Evolutionary conservation across 2,888 invertebrate species (phyloP).

Genomic region (Xestia xanthographa): DNA sequence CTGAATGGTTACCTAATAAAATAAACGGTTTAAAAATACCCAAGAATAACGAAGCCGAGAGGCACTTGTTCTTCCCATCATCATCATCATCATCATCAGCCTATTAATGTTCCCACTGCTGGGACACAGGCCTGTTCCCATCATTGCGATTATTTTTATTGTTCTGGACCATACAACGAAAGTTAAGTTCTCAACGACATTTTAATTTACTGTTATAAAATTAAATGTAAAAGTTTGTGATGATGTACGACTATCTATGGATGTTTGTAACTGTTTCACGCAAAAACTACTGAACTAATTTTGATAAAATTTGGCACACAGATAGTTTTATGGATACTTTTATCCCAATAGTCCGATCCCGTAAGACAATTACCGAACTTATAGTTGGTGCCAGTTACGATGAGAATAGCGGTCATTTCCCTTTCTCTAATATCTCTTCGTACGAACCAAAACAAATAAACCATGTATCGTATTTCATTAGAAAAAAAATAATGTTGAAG

Average conservation of each 20-base stretch:
- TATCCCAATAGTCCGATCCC: background rate
- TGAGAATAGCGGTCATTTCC: too few species aligned
- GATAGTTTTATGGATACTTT: background rate
- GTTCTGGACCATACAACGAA: background rate
- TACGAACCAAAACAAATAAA: too few species aligned
- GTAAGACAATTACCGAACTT: background rate
- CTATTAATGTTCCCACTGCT: too few species aligned
- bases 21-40: background rate
- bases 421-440: too few species aligned
- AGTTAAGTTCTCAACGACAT: background rate
- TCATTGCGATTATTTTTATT: background rate
- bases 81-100: too few species aligned
- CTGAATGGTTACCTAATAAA: too few species aligned
- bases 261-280: background rate
- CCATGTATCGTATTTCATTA: too few species aligned
- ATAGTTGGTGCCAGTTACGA: too few species aligned
- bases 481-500: too few species aligned
- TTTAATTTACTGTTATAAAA: too few species aligned
- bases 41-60: background rate
- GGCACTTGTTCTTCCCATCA: background rate
- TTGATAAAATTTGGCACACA: too few species aligned
- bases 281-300: background rate
- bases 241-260: background rate
- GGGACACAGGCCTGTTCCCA: too few species aligned
- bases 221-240: background rate